Evolutionary conservation across 2,888 invertebrate genomes (phyloP).

Genomic region (Morpho deidamia): DNA sequence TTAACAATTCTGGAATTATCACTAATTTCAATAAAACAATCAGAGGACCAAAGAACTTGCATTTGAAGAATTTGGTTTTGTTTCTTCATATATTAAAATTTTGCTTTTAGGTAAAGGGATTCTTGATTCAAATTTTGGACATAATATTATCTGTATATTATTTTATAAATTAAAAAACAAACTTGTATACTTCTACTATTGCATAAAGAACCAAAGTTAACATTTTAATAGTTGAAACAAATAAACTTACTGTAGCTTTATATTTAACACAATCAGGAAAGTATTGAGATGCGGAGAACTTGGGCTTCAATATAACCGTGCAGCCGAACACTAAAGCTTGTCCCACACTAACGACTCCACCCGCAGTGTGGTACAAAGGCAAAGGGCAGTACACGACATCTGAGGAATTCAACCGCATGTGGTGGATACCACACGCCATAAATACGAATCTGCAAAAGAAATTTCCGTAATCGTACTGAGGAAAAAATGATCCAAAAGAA

Average conservation of each 20-base stretch:
- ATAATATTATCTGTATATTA: too few relatives aligned
- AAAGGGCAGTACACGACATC: constrained; percentile 94
- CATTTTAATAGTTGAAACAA: neutral
- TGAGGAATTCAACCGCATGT: constrained; percentile 78
- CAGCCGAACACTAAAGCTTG: constrained; percentile 89
- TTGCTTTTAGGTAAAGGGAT: too few relatives aligned
- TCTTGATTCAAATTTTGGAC: too few relatives aligned
- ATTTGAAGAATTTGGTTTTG: too few relatives aligned
- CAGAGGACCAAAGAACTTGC: too few relatives aligned
- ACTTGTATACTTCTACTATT: neutral
- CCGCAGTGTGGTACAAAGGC: constrained; percentile 98
- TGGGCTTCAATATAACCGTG: constrained; percentile 89
- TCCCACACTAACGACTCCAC: constrained; percentile 91
- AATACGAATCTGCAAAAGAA: constrained; percentile 82
- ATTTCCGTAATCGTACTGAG: too few relatives aligned
- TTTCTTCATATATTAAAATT: too few relatives aligned
- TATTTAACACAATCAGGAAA: constrained; percentile 96
- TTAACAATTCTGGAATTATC: too few relatives aligned
- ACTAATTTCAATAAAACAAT: too few relatives aligned
- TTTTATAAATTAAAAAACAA: too few relatives aligned
- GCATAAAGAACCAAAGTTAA: too few relatives aligned
- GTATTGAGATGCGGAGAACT: constrained; percentile 96
- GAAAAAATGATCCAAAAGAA: too few relatives aligned
- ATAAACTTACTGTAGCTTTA: constrained; percentile 91
- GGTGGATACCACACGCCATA: constrained; percentile 84